These are phyloP conservation scores for Triplophysa tibetana DNA, from an alignment of 2,113 vertebrate species.

Conservation along the genomic window DNA sequence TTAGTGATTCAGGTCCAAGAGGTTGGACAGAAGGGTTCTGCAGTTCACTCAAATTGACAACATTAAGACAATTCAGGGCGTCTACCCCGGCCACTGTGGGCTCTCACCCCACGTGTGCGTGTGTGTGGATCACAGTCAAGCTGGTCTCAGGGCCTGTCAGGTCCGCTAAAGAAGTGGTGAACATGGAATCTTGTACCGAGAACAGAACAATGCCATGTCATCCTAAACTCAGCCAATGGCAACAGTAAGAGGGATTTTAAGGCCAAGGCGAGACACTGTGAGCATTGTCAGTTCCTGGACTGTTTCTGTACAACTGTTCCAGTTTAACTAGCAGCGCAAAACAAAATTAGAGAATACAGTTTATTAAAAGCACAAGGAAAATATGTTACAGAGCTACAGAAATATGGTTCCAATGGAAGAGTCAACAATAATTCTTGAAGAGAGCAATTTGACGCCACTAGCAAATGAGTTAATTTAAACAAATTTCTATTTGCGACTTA, in stretches of 20 bases:
- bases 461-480: not conserved
- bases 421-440: not conserved
- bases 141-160: slow-evolving; percentile 36
- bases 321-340: slow-evolving; percentile 39
- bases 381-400: slow-evolving; percentile 20
- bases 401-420: not conserved
- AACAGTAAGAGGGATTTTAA: slow-evolving; percentile 16
- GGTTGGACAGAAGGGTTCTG: slow-evolving; percentile 29
- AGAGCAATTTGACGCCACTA: no score
- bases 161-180: slow-evolving; percentile 32
- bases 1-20: slow-evolving; percentile 40
- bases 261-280: slow-evolving; percentile 8
- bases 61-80: slow-evolving; percentile 67
- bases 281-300: slow-evolving; percentile 19
- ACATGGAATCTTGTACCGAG: slow-evolving; percentile 31
- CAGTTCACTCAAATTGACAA: slow-evolving; percentile 58
- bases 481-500: slow-evolving; percentile 68
- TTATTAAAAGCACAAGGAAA: slow-evolving; percentile 47
- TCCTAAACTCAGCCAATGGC: slow-evolving; percentile 36
- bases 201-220: slow-evolving; percentile 39
- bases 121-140: slow-evolving; percentile 9
- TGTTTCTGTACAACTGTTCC: slow-evolving; percentile 37
- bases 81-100: slow-evolving; percentile 61
- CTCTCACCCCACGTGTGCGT: slow-evolving; percentile 33
- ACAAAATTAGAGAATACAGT: slow-evolving; percentile 42